Evolutionary conservation across 2,888 invertebrate genomes (phyloP), one percentile per base, ranked within the genome.

Genomic region (Melanophora roralis): DNA sequence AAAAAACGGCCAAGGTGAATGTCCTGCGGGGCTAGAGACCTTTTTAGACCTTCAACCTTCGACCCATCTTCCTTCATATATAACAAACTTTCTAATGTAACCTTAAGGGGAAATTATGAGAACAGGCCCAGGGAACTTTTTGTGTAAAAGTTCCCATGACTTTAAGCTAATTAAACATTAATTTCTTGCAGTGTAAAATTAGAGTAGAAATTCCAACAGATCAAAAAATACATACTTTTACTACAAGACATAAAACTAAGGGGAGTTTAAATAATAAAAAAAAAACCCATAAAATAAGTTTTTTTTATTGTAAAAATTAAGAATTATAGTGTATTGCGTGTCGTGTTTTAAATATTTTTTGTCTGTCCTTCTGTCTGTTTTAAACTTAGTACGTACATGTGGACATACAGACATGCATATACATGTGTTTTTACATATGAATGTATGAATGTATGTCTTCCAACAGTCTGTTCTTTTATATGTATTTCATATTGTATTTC

Each of bases 311-410:
- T 38, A 12, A 68, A 68, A 60, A 68, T 36, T 21, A 67, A 74
- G 57, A 40, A 62, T 78, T 72, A 67, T 68, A 47, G 60, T 73
- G 23, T 53, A 71, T 78, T 73, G 78, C 78, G 57, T 73, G 73
- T 78, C 78, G 45, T 68, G 73, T 59, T 6, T 77, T 57, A 27
- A 27, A 27, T 27, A 32, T 59, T 57, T 49, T 32, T 45, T 55
- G 45, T 36, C 43, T 53, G 49, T 57, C 21, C 9, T 34, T 43
- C 16, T 45, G 27, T 65, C 19, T 34, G 23, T 51, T 40, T 67
- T n/a, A n/a, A n/a, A n/a, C n/a, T n/a, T n/a, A n/a, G 67, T 69
- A 14, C 45, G 73, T 64, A 60, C 23, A 1, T 45, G 45, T 60
- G 60, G 16, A 45, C n/a, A n/a, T 23, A 2, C 16, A 43, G 8